Percentiles rank a stretch among this genome's conserved stretches.
Evolutionary conservation across 1,140 invertebrate genomes (phyloP).

Genomic region (Caenorhabditis elegans): DNA sequence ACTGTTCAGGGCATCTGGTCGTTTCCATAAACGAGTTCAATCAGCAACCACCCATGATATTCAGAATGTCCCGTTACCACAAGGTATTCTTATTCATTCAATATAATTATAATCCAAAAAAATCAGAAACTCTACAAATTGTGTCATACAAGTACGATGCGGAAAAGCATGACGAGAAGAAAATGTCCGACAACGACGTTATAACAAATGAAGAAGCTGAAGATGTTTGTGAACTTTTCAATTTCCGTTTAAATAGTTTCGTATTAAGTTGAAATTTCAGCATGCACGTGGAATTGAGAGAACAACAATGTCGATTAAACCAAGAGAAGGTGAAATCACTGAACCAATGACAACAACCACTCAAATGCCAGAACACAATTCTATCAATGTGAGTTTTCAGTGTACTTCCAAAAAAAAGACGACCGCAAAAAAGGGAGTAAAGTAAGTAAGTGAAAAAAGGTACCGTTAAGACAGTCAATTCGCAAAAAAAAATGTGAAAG

Average conservation of each 20-base stretch:
- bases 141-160: constrained; percentile 1
- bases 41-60: neutral
- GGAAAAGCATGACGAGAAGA: constrained; percentile 9
- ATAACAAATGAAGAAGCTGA: constrained; percentile 16
- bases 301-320: constrained; percentile 14
- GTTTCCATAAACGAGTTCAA: constrained; percentile 11
- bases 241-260: too few relatives aligned
- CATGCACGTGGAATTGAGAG: constrained; percentile 16
- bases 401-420: too few relatives aligned
- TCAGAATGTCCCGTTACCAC: neutral
- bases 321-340: neutral
- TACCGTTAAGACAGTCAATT: too few relatives aligned
- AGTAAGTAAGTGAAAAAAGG: too few relatives aligned
- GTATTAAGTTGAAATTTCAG: too few relatives aligned
- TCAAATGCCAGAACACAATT: constrained; percentile 6
- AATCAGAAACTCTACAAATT: neutral
- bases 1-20: neutral
- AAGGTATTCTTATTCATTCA: neutral
- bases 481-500: too few relatives aligned
- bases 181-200: constrained; percentile 9
- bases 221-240: neutral
- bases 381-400: constrained; percentile 8
- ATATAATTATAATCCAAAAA: neutral
- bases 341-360: neutral
- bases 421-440: too few relatives aligned